Conservation (phyloP, 1,140 invertebrate species). For the Drosophila paulistorum region DNA sequence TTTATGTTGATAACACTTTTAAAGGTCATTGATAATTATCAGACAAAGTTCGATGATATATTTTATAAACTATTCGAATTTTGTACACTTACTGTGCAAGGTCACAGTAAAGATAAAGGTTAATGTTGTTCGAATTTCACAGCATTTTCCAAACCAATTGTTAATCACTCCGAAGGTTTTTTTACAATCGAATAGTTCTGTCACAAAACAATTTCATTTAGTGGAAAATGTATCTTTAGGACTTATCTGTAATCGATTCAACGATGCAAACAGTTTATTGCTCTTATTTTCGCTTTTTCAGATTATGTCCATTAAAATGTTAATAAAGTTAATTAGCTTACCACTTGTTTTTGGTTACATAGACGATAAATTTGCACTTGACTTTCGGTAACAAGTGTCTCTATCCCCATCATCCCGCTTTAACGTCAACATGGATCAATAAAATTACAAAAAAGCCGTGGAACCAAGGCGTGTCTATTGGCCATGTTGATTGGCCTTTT, state of each 20-base stretch:
- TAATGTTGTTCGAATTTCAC: too few species aligned
- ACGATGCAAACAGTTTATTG: background rate
- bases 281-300: background rate
- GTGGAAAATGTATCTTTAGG: too few species aligned
- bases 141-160: too few species aligned
- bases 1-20: background rate
- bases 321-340: slow-evolving; percentile 44
- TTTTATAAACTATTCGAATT: too few species aligned
- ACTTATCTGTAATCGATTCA: background rate
- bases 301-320: slow-evolving; percentile 35
- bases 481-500: slow-evolving; percentile 47
- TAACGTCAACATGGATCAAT: slow-evolving; percentile 56
- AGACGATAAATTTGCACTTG: slow-evolving; percentile 26
- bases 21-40: background rate
- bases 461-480: slow-evolving; percentile 39
- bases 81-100: too few species aligned
- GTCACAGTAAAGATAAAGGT: too few species aligned
- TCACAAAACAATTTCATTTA: too few species aligned
- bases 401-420: background rate
- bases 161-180: too few species aligned
- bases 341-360: slow-evolving; percentile 26
- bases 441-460: slow-evolving; percentile 32
- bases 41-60: too few species aligned
- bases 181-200: too few species aligned
- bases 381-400: background rate